Evolutionary conservation across 1,140 invertebrate genomes (phyloP).

Genomic region (Drosophila cardini): DNA sequence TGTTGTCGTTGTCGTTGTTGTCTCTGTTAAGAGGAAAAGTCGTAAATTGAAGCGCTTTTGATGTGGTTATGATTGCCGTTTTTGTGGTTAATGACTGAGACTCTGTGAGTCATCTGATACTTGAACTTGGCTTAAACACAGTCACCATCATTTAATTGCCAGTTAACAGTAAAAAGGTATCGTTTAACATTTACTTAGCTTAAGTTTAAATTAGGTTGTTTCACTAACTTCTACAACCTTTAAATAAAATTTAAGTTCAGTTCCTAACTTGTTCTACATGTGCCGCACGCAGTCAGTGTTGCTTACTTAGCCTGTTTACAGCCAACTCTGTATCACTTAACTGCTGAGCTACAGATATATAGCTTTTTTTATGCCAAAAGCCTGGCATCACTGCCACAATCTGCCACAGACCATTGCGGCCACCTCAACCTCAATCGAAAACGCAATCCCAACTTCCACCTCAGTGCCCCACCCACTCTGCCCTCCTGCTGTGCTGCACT

Average conservation of each 20-base stretch:
- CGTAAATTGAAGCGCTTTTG: constrained; percentile 64
- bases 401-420: too few species aligned
- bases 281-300: too few species aligned
- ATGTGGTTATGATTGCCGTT: constrained; percentile 57
- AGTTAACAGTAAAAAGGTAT: neutral
- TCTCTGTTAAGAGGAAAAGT: constrained; percentile 52
- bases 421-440: constrained; percentile 7
- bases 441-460: constrained; percentile 17
- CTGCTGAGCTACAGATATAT: too few species aligned
- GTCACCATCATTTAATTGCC: constrained; percentile 7
- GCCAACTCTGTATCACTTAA: too few species aligned
- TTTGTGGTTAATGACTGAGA: constrained; percentile 27
- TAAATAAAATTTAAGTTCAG: too few species aligned
- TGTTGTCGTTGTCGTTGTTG: constrained; percentile 18
- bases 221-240: neutral
- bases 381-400: constrained; percentile 7
- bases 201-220: neutral
- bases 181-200: neutral
- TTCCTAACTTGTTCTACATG: too few species aligned
- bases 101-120: constrained; percentile 47
- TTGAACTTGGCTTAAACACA: constrained; percentile 34
- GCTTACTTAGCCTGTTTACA: too few species aligned
- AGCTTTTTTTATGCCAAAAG: too few species aligned
- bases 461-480: neutral
- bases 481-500: constrained; percentile 57